Percentiles rank a stretch among this genome's conserved stretches.
Evolutionary conservation across 2,797 vertebrate species (phyloP).

Genomic region (Setipinna tenuifilis): DNA sequence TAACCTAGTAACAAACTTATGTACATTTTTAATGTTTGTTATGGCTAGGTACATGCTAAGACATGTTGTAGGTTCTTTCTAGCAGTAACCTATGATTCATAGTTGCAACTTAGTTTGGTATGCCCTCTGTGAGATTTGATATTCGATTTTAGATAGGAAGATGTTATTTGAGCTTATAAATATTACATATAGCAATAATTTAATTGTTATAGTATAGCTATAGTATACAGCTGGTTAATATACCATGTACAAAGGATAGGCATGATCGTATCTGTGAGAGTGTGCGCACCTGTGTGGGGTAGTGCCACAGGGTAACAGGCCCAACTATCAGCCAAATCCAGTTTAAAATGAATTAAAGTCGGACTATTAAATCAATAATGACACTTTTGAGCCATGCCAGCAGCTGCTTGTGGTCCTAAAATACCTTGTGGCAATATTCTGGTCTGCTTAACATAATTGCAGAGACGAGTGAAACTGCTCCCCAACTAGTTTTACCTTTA

Average conservation of each 20-base stretch:
- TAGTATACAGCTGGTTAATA: conserved; percentile 26
- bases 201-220: conserved; percentile 22
- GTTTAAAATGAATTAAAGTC: conserved; percentile 35
- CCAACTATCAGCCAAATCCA: conserved; percentile 37
- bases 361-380: conserved; percentile 32
- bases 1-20: no score
- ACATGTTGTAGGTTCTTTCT: conserved; percentile 23
- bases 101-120: conserved; percentile 22
- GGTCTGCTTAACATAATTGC: conserved; percentile 39
- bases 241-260: conserved; percentile 28
- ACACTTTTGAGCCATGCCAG: conserved; percentile 35
- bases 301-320: conserved; percentile 17
- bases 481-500: conserved; percentile 36
- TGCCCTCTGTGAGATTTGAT: conserved; percentile 32
- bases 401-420: conserved; percentile 36
- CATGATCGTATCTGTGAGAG: conserved; percentile 29
- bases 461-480: conserved; percentile 28
- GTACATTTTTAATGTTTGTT: no score
- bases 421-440: conserved; percentile 35
- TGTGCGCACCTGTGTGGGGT: neutral
- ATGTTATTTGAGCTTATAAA: conserved; percentile 33
- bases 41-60: no score
- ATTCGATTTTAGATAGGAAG: conserved; percentile 17
- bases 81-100: conserved; percentile 33
- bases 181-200: no score